Evolutionary conservation across 2,888 invertebrate species (phyloP), one percentile per base, ranked within the genome.

Genomic region (Melinaea marsaeus): DNA sequence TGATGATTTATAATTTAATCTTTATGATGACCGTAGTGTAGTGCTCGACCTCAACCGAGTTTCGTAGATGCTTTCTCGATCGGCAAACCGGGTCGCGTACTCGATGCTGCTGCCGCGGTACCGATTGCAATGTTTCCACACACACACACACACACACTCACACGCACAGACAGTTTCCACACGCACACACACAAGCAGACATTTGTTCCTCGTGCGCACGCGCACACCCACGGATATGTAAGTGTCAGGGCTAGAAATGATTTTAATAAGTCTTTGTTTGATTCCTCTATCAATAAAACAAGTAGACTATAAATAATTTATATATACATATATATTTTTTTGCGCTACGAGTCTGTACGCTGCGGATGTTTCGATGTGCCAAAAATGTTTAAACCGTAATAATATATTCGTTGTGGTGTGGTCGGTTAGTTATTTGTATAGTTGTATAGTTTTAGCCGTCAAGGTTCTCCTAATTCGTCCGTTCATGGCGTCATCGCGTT

Each of bases 51-150:
- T 90, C 90, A 90, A 90, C 90, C 90, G 90, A 85, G 88, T 88
- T 90, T 88, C 85, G 87, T 85, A 86, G 89, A 87, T 90, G 90
- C 90, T 90, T 90, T 90, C 90, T 90, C 90, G 88, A 80, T 84
- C 84, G 86, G 80, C 83, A 84, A 90, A 90, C 85, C 90, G 83
- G 90, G 90, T 90, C 90, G 90, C 85, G 90, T 83, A 86, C 90
- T 88, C 89, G 87, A 86, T 89, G 88, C 79, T 80, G 78, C 76
- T 78, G 81, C 80, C 79, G 83, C 60, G 68, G 67, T 69, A 69
- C 70, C 61, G 70, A 68, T 70, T 67, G 69, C 65, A 64, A 65
- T 65, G 68, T 69, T 69, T 70, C 69, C 68, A 70, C 69, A 67
- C 70, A 70, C 80, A 78, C 78, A 79, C 79, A 72, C 79, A 79